Evolutionary conservation across 64 coral and sea anemone genomes (phyloP).

Genomic region (Actinia equina): DNA sequence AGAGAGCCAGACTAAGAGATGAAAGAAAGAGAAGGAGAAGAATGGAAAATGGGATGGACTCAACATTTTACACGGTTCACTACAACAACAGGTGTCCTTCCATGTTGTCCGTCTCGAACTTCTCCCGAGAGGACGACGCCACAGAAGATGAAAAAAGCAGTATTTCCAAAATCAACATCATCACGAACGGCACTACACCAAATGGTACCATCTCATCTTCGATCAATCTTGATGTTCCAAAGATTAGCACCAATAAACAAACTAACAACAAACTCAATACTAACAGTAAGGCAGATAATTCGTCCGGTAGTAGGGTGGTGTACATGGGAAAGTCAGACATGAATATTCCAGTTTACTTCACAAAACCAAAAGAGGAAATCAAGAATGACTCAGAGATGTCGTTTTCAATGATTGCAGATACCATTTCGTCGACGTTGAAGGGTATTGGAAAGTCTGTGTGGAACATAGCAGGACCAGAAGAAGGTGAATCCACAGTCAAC

Average conservation of each 20-base stretch:
- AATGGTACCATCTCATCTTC: conserved; percentile 28
- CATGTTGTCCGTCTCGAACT: conserved; percentile 36
- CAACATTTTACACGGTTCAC: conserved; percentile 51
- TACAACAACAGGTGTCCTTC: conserved; percentile 56
- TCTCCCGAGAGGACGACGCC: conserved; percentile 35
- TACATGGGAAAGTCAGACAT: conserved; percentile 25
- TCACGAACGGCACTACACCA: not conserved
- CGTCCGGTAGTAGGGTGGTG: not conserved
- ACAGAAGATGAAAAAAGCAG: conserved; percentile 14
- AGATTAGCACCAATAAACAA: not conserved
- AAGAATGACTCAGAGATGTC: conserved; percentile 27
- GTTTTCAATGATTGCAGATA: conserved; percentile 38
- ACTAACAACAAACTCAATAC: not conserved
- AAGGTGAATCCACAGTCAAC: not conserved
- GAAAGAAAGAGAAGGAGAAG: conserved; percentile 18
- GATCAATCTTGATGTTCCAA: conserved; percentile 18
- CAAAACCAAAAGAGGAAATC: conserved; percentile 31
- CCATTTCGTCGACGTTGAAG: conserved; percentile 47
- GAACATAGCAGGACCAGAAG: not conserved
- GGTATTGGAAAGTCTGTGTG: conserved; percentile 48
- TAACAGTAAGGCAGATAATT: not conserved
- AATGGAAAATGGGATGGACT: conserved; percentile 34
- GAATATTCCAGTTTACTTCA: conserved; percentile 52
- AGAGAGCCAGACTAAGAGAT: conserved; percentile 8
- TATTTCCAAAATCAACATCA: not conserved